Conservation (phyloP, 2,797 vertebrate genomes). For the Eulemur albifrons region DNA sequence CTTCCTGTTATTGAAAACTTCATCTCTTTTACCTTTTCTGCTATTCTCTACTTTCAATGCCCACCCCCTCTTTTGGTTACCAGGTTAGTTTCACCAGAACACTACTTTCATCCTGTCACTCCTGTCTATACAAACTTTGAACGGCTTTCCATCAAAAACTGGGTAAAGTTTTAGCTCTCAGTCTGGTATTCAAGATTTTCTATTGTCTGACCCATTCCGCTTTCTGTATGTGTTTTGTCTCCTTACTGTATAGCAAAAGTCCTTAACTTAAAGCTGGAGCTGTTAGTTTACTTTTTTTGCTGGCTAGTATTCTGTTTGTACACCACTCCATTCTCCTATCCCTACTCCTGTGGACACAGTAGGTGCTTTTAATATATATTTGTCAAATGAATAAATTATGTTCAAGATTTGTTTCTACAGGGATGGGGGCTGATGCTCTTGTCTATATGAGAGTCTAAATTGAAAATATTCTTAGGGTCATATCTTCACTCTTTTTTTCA, state of each 20-base stretch:
- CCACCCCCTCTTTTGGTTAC: not conserved
- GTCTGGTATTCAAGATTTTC: slow-evolving; percentile 37
- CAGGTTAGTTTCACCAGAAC: slow-evolving; percentile 34
- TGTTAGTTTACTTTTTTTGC: slow-evolving; percentile 40
- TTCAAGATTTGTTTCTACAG: slow-evolving; percentile 13
- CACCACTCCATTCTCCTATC: not conserved
- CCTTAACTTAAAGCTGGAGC: not conserved
- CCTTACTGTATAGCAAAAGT: not conserved
- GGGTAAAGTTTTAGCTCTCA: slow-evolving; percentile 26
- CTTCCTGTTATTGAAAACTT: not conserved
- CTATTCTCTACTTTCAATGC: slow-evolving; percentile 22
- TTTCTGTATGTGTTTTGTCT: not conserved
- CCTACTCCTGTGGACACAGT: not conserved
- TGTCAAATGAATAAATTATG: slow-evolving; percentile 31
- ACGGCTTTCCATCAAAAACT: not conserved
- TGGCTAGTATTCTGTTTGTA: not conserved
- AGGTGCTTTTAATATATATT: not conserved
- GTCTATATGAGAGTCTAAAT: not conserved
- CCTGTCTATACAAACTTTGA: not conserved
- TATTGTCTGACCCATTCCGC: not conserved
- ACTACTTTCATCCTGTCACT: slow-evolving; percentile 33
- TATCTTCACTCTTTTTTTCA: not conserved
- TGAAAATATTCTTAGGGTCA: not conserved
- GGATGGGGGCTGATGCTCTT: not conserved
- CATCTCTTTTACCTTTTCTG: slow-evolving; percentile 24